Percentiles rank a stretch among this genome's conserved stretches.
These are phyloP conservation scores for Brachionichthys hirsutus DNA, from an alignment of 2,113 vertebrate species.

Conservation along the genomic window DNA sequence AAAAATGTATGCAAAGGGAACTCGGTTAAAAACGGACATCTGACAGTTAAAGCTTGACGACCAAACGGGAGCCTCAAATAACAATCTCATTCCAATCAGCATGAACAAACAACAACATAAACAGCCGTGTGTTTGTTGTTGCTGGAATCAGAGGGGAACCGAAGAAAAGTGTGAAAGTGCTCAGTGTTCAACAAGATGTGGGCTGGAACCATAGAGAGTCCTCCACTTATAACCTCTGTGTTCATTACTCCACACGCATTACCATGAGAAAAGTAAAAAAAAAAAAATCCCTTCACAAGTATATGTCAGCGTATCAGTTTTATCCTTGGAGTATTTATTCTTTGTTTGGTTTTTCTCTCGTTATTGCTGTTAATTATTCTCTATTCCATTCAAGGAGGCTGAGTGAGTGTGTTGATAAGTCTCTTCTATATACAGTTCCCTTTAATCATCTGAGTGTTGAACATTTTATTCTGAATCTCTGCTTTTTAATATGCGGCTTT, in stretches of 20 bases:
- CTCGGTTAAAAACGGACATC: constrained; percentile 10
- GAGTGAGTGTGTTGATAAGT: background rate
- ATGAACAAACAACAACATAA: constrained; percentile 30
- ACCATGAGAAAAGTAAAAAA: background rate
- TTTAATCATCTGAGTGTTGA: no score
- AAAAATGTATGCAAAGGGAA: background rate
- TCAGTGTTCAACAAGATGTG: background rate
- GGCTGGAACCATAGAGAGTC: no score
- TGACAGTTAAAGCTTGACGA: constrained; percentile 14
- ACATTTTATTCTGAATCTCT: no score
- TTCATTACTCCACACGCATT: constrained; percentile 1
- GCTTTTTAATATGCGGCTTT: no score
- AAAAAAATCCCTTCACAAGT: no score
- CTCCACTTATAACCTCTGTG: background rate
- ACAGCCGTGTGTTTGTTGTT: constrained; percentile 16
- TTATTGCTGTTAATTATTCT: background rate
- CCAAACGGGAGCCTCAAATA: constrained; percentile 14
- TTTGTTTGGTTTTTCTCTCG: background rate
- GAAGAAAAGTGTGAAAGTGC: no score
- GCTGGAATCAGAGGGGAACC: constrained; percentile 10
- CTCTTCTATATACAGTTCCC: background rate
- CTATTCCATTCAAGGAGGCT: background rate
- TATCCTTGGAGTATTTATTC: background rate
- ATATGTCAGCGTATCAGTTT: no score
- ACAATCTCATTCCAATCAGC: constrained; percentile 22